A percentile compares a stretch with the other conserved stretches of the same genome.
Conservation (phyloP, 2,113 vertebrate species). For the Hypanus sabinus region DNA sequence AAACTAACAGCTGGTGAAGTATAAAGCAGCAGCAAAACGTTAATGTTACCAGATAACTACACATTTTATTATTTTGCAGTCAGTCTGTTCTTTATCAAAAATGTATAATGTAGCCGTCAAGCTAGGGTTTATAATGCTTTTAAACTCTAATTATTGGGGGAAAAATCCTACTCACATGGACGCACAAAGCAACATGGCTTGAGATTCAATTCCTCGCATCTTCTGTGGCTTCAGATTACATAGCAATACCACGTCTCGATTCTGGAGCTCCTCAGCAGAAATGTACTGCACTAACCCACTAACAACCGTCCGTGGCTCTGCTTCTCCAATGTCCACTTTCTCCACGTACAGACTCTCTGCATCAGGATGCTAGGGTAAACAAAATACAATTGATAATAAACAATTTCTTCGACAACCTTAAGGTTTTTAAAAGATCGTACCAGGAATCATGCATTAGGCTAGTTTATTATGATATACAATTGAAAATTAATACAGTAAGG, state of each 20-base stretch:
- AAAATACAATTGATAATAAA: neutral
- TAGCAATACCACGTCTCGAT: slow-evolving; percentile 76
- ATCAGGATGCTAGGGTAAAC: slow-evolving; percentile 72
- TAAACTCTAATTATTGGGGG: no score
- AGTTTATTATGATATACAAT: neutral
- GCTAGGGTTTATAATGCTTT: neutral
- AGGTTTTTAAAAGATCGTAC: neutral
- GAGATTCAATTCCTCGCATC: slow-evolving; percentile 91
- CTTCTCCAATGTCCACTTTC: slow-evolving; percentile 84
- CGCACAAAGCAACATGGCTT: slow-evolving; percentile 92
- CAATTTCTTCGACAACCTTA: neutral
- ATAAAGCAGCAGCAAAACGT: neutral
- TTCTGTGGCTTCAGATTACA: slow-evolving; percentile 94
- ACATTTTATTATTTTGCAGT: neutral
- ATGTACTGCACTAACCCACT: slow-evolving; percentile 85
- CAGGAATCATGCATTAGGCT: neutral
- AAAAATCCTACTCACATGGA: slow-evolving; percentile 64
- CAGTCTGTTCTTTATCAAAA: neutral
- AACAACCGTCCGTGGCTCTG: slow-evolving; percentile 79
- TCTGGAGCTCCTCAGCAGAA: slow-evolving; percentile 73
- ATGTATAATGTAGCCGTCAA: neutral
- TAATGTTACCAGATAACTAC: neutral
- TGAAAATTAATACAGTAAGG: neutral
- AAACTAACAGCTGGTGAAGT: neutral
- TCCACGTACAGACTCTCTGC: slow-evolving; percentile 87